These are phyloP conservation scores for Melitaea cinxia DNA, from an alignment of 1,140 invertebrate species.

Conservation along the genomic window DNA sequence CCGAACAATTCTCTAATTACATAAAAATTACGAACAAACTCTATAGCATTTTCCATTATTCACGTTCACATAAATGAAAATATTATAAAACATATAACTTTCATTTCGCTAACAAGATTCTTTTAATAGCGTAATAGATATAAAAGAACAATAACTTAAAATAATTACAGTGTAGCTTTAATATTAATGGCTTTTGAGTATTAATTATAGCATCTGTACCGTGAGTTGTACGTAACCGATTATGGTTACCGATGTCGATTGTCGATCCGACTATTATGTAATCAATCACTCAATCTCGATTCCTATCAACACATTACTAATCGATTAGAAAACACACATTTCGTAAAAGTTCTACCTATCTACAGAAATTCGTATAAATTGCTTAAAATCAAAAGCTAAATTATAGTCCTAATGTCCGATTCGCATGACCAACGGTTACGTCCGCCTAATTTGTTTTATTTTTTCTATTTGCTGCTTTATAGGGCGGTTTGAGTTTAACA, in stretches of 20 bases:
- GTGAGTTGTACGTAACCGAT: conserved; percentile 28
- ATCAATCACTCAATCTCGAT: conserved; percentile 67
- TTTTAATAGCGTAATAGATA: conserved; percentile 2
- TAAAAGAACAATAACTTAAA: conserved; percentile 24
- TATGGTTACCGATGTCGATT: conserved; percentile 25
- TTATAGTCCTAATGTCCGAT: conserved; percentile 66
- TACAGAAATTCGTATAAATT: conserved; percentile 74
- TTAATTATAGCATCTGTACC: conserved; percentile 31
- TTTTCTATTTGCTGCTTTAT: conserved; percentile 51
- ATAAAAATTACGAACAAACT: not conserved
- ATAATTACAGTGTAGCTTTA: conserved; percentile 34
- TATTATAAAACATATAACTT: not conserved
- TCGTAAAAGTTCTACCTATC: conserved; percentile 47
- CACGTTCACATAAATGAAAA: not conserved
- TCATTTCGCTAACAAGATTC: not conserved
- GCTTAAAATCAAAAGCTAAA: conserved; percentile 77
- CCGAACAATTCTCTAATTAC: conserved; percentile 1
- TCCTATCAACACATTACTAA: conserved; percentile 57
- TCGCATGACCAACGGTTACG: conserved; percentile 62
- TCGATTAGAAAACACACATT: conserved; percentile 61
- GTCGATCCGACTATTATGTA: conserved; percentile 35
- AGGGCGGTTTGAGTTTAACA: conserved; percentile 68
- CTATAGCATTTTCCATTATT: not conserved
- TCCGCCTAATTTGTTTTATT: conserved; percentile 68
- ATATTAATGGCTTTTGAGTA: conserved; percentile 35